Evolutionary conservation across 2,888 invertebrate genomes (phyloP), one percentile per base, ranked within the genome.

Genomic region (Sarcophaga rosellei): DNA sequence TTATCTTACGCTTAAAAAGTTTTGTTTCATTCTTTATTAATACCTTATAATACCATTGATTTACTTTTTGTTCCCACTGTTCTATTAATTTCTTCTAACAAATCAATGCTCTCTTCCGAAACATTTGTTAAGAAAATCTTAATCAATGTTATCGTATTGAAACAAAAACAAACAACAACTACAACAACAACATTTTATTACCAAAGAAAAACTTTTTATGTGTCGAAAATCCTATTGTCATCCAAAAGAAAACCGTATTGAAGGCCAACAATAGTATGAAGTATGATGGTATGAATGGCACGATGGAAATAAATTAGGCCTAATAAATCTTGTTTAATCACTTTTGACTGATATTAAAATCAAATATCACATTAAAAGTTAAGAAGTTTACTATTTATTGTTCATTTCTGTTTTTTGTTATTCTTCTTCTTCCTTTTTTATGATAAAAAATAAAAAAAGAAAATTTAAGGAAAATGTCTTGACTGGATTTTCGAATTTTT

Each of bases 241-340:
- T 62, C 44, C 12, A n/a, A 45, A 73, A 62, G 45, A 47, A 74
- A 57, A 35, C 44, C 23, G 44, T 77, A 68, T 68, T 77, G 76
- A 77, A 44, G 45, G 45, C 35, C 35, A 68, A 45, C 44, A 44
- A 75, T 53, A 68, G 59, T 35, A 6, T n/a, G 1, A 35, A 35
- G 35, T 35, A 25, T 25, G 25, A 25, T 25, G 25, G 25, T 4
- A 35, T 35, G 35, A 35, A 35, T 35, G 62, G 63, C 23, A 66
- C 23, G 45, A 72, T 47, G 61, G 53, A 74, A 84, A 84, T 84
- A 78, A 83, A 84, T 84, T 79, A 57, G 68, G 69, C 79, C 59
- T 74, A 74, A 84, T 79, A 79, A 84, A 79, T 79, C 73, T 79
- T 68, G 69, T 84, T 79, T 69, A 84, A 75, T 84, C 74, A 84